A percentile compares a stretch with the other conserved stretches of the same genome.
phyloP scores from a whole-genome alignment of 1,140 invertebrate genomes.

The Diachasmimorpha longicaudata region DNA sequence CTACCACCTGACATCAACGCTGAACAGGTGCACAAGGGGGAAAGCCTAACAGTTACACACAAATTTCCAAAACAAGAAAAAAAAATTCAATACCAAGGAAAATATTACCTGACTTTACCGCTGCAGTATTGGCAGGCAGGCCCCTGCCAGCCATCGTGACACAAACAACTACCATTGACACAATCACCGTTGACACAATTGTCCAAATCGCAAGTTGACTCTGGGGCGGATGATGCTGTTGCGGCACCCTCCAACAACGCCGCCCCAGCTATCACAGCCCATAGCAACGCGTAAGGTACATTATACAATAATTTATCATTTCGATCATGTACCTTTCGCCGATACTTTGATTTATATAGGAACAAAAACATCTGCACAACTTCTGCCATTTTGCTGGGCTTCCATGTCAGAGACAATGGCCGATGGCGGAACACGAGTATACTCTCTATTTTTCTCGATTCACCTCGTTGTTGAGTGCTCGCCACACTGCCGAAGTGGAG shows the following conservation, averaged over 20 bases:
- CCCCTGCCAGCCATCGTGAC: constrained; percentile 89
- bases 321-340: constrained; percentile 69
- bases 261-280: constrained; percentile 33
- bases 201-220: constrained; percentile 53
- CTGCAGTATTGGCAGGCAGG: constrained; percentile 86
- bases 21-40: neutral
- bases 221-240: constrained; percentile 35
- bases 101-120: constrained; percentile 89
- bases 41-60: neutral
- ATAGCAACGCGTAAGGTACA: constrained; percentile 31
- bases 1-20: neutral
- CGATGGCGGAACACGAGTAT: constrained; percentile 44
- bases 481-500: constrained; percentile 16
- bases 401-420: constrained; percentile 62
- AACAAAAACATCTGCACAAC: constrained; percentile 83
- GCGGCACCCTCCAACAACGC: constrained; percentile 36
- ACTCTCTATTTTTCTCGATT: constrained; percentile 18
- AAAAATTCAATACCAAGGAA: constrained; percentile 28
- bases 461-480: neutral
- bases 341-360: constrained; percentile 82
- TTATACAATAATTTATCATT: constrained; percentile 19
- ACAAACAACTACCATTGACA: constrained; percentile 84
- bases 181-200: constrained; percentile 78
- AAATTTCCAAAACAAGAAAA: neutral
- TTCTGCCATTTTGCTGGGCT: constrained; percentile 74